Conservation (phyloP, 2,888 invertebrate genomes). For the Chouioia cunea region DNA sequence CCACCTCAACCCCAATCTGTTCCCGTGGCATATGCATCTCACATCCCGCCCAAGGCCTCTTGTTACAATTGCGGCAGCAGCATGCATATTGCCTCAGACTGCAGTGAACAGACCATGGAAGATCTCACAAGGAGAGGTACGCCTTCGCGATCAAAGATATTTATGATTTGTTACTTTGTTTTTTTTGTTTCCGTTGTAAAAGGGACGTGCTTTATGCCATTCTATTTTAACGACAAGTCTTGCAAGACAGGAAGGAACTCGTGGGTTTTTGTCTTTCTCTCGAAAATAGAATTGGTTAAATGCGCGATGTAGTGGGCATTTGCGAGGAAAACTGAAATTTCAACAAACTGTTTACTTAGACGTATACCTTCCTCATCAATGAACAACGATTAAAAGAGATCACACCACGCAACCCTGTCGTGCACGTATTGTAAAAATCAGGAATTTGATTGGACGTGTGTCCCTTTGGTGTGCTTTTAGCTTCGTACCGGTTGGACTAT, state of each 20-base stretch:
- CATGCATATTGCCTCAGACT: conserved; percentile 87
- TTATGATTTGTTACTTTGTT: not conserved
- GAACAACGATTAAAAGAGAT: too few species aligned
- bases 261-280: too few species aligned
- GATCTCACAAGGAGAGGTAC: conserved; percentile 79
- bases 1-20: conserved; percentile 8
- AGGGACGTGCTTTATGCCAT: too few species aligned
- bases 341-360: too few species aligned
- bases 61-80: conserved; percentile 94
- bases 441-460: not conserved
- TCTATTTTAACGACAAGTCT: too few species aligned
- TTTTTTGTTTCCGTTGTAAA: not conserved
- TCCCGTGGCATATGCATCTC: conserved; percentile 50
- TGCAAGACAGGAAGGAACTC: too few species aligned
- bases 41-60: conserved; percentile 73
- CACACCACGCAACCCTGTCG: too few species aligned
- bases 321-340: too few species aligned
- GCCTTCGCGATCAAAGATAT: conserved; percentile 23
- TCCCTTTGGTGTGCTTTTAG: conserved; percentile 58
- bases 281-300: too few species aligned
- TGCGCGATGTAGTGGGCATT: too few species aligned
- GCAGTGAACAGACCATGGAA: conserved; percentile 92
- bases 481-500: conserved; percentile 69
- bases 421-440: conserved; percentile 1
- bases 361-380: too few species aligned